Evolutionary conservation across 53 echinoderm and acorn worm genomes (phyloP), one percentile per base, ranked within the genome.

Genomic region (Patiria pectinifera): DNA sequence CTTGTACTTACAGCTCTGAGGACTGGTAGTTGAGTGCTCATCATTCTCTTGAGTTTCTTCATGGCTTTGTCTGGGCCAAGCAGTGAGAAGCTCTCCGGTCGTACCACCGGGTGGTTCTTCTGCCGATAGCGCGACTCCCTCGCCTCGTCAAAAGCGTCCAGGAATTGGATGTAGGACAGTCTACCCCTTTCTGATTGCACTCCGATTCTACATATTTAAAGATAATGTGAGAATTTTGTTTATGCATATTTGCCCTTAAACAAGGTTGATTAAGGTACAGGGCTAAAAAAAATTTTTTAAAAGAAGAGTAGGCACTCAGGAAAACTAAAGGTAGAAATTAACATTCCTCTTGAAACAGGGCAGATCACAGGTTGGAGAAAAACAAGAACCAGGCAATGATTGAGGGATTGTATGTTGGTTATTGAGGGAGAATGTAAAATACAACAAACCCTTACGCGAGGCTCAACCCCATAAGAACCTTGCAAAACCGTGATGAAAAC

Each of bases 91-190:
- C 93, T 91, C 80, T 99, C 96, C 2, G 93, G 94, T 13, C 91
- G 75, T n/a, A 99, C 95, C 18, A 95, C 97, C 1, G 97, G 97
- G 21, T 93, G 89, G 69, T 96, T 97, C 87, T 93, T 95, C 91
- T 97, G 93, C 71, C 95, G 92, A 83, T 97, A 99, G 59, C 84
- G 93, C 18, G 87, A 91, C 83, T 99, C 99, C 48, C 91, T 87
- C 22, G 94, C 97, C 83, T 99, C 99, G 48, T 99, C 99, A 89
- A 99, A 99, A 0, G 97, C 97, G 46, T 95, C 94, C 72, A 99
- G 82, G 90, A 97, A 99, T 6, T 97, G 86, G 1, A 87, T 83
- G 79, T 99, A 99, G 71, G 91, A 94, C 25, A 99, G 91, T 78
- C 84, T 95, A 63, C 95, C 95, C 78, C 91, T 93, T 23, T 82